Conservation (phyloP, 2,113 vertebrate species). For the Tichodroma muraria region DNA sequence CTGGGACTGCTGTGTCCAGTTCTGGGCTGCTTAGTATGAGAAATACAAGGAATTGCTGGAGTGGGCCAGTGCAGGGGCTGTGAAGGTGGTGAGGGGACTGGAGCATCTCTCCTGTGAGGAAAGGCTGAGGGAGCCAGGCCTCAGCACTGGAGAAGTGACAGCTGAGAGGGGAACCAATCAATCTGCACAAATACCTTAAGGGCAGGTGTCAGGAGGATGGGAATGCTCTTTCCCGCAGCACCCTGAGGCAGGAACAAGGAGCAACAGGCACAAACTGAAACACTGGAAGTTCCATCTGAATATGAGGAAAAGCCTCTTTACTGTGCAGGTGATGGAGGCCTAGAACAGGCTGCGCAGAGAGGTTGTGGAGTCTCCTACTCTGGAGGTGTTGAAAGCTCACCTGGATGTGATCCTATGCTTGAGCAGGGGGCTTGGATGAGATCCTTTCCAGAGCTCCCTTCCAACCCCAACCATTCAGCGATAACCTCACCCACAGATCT, state of each 20-base stretch:
- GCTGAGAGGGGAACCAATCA: background rate
- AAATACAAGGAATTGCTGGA: background rate
- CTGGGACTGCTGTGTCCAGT: background rate
- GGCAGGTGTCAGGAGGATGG: background rate
- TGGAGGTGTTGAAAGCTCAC: background rate
- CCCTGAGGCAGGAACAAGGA: background rate
- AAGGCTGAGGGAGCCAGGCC: background rate
- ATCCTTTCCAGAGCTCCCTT: background rate
- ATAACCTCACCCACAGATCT: background rate
- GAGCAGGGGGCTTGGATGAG: background rate
- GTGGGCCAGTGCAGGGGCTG: background rate
- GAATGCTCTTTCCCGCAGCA: background rate
- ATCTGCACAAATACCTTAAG: background rate
- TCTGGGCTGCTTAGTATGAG: background rate
- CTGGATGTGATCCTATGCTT: background rate
- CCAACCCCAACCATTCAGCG: background rate
- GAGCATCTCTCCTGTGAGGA: background rate
- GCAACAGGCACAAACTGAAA: background rate
- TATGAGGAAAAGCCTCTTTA: background rate
- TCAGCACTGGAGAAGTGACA: background rate
- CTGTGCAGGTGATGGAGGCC: background rate
- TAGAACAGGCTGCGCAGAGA: background rate
- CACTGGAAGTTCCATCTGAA: background rate
- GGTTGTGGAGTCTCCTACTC: background rate
- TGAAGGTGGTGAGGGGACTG: background rate